Evolutionary conservation across 2,888 invertebrate genomes (phyloP).

Genomic region (Aleiodes leptofemur): DNA sequence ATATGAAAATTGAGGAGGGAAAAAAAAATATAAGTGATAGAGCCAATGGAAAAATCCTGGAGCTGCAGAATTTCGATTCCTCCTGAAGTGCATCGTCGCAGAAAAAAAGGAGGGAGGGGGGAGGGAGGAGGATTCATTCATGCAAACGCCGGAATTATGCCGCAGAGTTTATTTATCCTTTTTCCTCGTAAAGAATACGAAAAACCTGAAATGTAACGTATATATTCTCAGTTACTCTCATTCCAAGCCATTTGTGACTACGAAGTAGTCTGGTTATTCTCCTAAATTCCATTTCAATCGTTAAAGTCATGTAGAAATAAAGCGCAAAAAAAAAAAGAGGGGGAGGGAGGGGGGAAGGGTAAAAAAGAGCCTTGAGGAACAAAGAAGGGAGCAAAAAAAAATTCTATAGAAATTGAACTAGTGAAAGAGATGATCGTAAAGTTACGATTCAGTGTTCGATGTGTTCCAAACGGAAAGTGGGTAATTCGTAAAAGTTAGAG

Average conservation of each 20-base stretch:
- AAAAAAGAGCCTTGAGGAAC: not conserved
- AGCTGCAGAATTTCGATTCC: not conserved
- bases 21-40: not conserved
- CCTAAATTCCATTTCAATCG: not conserved
- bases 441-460: conserved; percentile 13
- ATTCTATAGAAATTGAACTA: conserved; percentile 6
- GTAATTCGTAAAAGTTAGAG: conserved; percentile 23
- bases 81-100: conserved; percentile 25
- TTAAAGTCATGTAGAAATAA: conserved; percentile 21
- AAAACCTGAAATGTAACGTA: not conserved
- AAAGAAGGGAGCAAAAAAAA: not conserved
- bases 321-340: not conserved
- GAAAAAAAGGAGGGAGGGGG: conserved; percentile 2
- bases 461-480: conserved; percentile 16
- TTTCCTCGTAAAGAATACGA: too few relatives aligned
- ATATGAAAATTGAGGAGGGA: not conserved
- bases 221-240: conserved; percentile 26
- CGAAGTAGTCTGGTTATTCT: conserved; percentile 1
- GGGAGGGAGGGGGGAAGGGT: not conserved
- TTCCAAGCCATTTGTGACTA: conserved; percentile 22
- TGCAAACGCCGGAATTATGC: conserved; percentile 66
- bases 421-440: conserved; percentile 23
- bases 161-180: conserved; percentile 53
- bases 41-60: conserved; percentile 14
- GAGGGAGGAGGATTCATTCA: conserved; percentile 55